Base-by-base conservation (phyloP, 2,888 invertebrate genomes). In the Reticulitermes lucifugus region DNA sequence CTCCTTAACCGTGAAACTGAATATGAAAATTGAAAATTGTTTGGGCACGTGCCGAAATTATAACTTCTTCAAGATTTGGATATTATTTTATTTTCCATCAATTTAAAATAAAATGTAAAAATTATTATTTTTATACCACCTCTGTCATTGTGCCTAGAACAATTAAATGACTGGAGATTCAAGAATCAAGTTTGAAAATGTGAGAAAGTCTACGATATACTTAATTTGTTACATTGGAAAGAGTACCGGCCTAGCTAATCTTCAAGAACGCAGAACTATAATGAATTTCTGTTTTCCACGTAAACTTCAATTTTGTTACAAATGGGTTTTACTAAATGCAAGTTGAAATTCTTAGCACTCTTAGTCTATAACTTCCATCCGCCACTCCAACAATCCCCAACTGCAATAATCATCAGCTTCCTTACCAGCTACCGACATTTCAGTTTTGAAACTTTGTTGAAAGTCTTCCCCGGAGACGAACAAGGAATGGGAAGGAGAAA, bases 391-490 rank as follows among this genome's bases (percentile, higher is more conserved):
- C 81, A 70, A 60, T 81, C 81, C 81, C 81, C 81, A 70, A 70
- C 81, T 81, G 81, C 70, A 81, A 81, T 81, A 70, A 70, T 81
- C 81, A 70, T 81, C 81, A 81, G 65, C 81, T 81, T 81, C 70
- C 65, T 79, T 79, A 79, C 79, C 79, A 25, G 79, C 79, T 80
- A 41, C 60, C 60, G 81, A 81, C 81, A 81, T 81, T 81, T 81
- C 81, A 65, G 81, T 81, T 81, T 59, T 46, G 43, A 81, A 81
- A 81, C 81, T 81, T 81, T 70, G 70, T 70, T 65, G 81, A 81
- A 81, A 81, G 81, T 81, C 81, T 81, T 81, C 81, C 81, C 81
- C 70, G 70, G 81, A 81, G 81, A 81, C 81, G 70, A 70, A 70
- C 70, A 70, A 70, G 81, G 81, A 81, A 81, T 41, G 43, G 81